phyloP scores from a whole-genome alignment of 2,888 invertebrate species.

The Nasonovia ribisnigri region DNA sequence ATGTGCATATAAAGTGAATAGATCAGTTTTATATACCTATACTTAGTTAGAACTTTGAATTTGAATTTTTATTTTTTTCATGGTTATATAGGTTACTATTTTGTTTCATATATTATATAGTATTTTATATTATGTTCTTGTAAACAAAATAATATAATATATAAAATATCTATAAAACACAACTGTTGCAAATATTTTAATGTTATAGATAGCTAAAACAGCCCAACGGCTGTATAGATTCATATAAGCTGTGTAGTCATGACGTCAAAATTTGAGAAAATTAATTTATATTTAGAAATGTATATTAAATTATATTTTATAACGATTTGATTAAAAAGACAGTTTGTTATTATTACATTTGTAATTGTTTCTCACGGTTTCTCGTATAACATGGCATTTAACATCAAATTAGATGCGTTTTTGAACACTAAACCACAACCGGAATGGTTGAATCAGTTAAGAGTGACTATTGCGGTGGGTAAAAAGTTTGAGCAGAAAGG shows the following conservation, averaged over 20 bases:
- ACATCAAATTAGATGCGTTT: slow-evolving; percentile 31
- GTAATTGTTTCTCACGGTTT: background rate
- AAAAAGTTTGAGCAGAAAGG: slow-evolving; percentile 13
- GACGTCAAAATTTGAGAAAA: background rate
- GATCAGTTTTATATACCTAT: background rate
- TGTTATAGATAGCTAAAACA: background rate
- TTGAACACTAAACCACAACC: background rate
- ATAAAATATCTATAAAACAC: background rate
- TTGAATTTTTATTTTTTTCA: background rate
- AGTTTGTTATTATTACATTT: background rate
- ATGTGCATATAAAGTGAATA: background rate
- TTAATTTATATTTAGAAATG: background rate
- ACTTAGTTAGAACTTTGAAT: background rate
- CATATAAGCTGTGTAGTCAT: background rate
- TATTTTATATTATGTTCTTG: background rate
- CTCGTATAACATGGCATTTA: background rate
- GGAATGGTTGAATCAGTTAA: slow-evolving; percentile 43
- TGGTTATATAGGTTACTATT: background rate
- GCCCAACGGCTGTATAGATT: background rate
- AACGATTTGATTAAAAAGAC: background rate
- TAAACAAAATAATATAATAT: background rate
- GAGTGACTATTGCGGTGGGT: slow-evolving; percentile 7
- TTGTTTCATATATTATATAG: background rate
- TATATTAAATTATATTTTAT: background rate
- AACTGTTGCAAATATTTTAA: no score